Conservation (phyloP, 2,888 invertebrate species). For the Lucinisca nassula region DNA sequence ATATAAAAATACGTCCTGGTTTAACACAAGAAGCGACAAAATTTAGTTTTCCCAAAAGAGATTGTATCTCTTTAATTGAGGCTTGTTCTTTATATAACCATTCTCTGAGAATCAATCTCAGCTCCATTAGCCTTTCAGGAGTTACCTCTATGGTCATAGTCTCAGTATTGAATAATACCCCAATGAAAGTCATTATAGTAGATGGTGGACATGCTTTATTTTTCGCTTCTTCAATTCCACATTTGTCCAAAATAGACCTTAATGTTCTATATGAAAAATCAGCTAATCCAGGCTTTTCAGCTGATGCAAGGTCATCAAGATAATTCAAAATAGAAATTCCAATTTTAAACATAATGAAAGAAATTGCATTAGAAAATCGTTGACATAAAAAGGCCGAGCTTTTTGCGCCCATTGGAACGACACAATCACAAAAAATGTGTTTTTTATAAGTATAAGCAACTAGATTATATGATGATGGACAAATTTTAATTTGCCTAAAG, state of each 20-base stretch:
- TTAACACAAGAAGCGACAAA: too few species aligned
- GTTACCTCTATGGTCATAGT: slow-evolving; percentile 10
- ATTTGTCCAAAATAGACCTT: background rate
- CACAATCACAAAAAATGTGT: background rate
- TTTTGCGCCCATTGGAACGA: background rate
- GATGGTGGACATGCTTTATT: background rate
- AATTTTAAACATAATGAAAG: background rate
- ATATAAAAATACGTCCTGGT: too few species aligned
- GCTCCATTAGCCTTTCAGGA: too few species aligned
- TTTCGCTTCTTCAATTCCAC: background rate
- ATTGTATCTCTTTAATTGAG: too few species aligned
- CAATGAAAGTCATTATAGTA: slow-evolving; percentile 3
- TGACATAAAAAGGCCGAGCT: background rate
- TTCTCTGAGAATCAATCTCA: too few species aligned
- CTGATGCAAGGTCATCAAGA: background rate
- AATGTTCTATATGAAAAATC: background rate
- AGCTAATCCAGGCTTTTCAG: background rate
- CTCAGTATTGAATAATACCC: slow-evolving; percentile 23
- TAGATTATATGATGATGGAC: background rate
- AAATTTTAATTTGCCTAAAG: background rate
- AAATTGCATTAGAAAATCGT: background rate
- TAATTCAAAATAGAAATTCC: slow-evolving; percentile 1
- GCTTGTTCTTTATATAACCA: too few species aligned
- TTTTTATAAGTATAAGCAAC: background rate
- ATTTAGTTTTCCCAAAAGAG: too few species aligned